A percentile compares a stretch with the other conserved stretches of the same genome.
These are phyloP conservation scores for Hylaeus anthracinus DNA, from an alignment of 1,140 invertebrate species.

Conservation along the genomic window DNA sequence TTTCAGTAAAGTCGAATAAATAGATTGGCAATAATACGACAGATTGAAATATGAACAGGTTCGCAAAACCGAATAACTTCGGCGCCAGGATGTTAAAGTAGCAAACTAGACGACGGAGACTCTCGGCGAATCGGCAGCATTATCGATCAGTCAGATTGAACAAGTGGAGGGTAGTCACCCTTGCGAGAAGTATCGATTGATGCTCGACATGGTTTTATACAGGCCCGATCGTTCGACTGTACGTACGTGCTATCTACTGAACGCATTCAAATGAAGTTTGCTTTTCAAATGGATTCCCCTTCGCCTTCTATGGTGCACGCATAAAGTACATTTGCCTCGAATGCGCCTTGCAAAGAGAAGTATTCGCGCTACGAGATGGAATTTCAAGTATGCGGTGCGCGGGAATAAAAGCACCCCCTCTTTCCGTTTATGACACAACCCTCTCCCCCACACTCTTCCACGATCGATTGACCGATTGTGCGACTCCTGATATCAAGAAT, in stretches of 20 bases:
- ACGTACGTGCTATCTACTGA: slow-evolving; percentile 34
- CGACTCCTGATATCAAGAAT: neutral
- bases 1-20: too few species aligned
- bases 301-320: neutral
- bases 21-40: too few species aligned
- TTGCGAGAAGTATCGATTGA: slow-evolving; percentile 9
- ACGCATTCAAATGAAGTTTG: slow-evolving; percentile 46
- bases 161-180: neutral
- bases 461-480: slow-evolving; percentile 34
- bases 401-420: slow-evolving; percentile 33
- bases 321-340: slow-evolving; percentile 29
- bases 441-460: neutral
- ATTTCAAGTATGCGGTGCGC: slow-evolving; percentile 31
- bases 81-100: too few species aligned
- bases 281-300: slow-evolving; percentile 42
- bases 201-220: slow-evolving; percentile 21
- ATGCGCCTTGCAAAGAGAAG: slow-evolving; percentile 17
- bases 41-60: too few species aligned
- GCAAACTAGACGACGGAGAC: neutral
- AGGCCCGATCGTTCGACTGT: neutral
- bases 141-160: slow-evolving; percentile 2
- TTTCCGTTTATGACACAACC: slow-evolving; percentile 24
- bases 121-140: neutral
- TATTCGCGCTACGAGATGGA: slow-evolving; percentile 36
- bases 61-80: too few species aligned